Evolutionary conservation across 2,113 vertebrate species (phyloP).

Genomic region (Pituophis catenifer): DNA sequence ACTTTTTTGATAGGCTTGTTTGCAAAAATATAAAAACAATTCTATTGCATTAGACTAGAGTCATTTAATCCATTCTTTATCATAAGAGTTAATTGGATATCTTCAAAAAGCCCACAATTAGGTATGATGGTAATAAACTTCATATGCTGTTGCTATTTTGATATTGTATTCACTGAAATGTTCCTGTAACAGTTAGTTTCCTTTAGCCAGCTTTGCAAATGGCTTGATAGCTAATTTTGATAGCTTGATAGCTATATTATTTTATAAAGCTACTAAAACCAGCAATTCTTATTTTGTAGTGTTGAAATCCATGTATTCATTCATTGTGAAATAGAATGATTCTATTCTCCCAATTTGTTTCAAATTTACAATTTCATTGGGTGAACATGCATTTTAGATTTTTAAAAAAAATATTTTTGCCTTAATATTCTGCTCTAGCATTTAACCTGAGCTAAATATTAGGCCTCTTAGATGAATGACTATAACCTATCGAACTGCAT

Average conservation of each 20-base stretch:
- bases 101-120: not conserved
- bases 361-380: not conserved
- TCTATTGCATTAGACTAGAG: not conserved
- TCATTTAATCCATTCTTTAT: not conserved
- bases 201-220: not conserved
- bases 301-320: not conserved
- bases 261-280: not conserved
- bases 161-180: not conserved
- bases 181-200: not conserved
- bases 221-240: not conserved
- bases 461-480: not conserved
- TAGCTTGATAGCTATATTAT: not conserved
- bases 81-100: not conserved
- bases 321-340: not conserved
- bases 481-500: not conserved
- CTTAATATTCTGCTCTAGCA: not conserved
- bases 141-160: not conserved
- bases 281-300: not conserved
- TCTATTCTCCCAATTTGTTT: too few species aligned
- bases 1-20: not conserved
- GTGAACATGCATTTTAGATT: not conserved
- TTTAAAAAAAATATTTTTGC: not conserved
- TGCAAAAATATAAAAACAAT: not conserved
- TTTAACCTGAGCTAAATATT: not conserved
- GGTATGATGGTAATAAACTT: not conserved